A percentile compares a stretch with the other conserved stretches of the same genome.
These are phyloP conservation scores for Caloenas nicobarica DNA, from an alignment of 2,113 vertebrate species.

Conservation along the genomic window DNA sequence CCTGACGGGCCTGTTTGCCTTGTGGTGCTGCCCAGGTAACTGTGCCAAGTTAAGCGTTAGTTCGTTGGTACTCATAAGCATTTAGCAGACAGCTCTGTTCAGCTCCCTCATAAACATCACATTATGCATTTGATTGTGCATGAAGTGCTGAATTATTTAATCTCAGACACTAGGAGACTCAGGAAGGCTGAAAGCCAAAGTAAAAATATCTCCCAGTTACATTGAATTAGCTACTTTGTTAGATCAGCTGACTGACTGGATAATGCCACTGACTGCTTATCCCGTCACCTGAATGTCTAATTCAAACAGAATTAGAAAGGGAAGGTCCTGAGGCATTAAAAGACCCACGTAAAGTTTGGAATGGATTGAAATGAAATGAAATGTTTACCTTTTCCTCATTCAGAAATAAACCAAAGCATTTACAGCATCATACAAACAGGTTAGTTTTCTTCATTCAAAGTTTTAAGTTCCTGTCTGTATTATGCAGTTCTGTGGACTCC, in stretches of 20 bases:
- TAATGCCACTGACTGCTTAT: background rate
- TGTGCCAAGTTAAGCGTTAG: background rate
- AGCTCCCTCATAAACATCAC: background rate
- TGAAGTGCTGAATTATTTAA: background rate
- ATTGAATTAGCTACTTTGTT: background rate
- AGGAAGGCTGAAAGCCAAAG: background rate
- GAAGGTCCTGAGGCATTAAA: background rate
- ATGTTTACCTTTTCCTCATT: background rate
- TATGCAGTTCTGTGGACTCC: background rate
- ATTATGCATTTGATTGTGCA: background rate
- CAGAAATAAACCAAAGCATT: background rate
- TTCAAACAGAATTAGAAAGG: background rate
- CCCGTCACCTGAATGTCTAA: background rate
- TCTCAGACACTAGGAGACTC: background rate
- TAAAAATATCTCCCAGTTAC: background rate
- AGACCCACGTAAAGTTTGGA: background rate
- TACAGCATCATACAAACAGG: background rate
- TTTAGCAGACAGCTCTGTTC: background rate
- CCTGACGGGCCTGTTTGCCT: background rate
- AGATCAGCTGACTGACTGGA: background rate
- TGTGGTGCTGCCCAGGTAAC: background rate
- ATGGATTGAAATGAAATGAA: background rate
- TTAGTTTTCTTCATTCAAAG: background rate
- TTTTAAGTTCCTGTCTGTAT: background rate
- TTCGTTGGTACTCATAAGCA: background rate